Conservation (phyloP, 2,113 vertebrate species). For the Himantopus leucocephalus region DNA sequence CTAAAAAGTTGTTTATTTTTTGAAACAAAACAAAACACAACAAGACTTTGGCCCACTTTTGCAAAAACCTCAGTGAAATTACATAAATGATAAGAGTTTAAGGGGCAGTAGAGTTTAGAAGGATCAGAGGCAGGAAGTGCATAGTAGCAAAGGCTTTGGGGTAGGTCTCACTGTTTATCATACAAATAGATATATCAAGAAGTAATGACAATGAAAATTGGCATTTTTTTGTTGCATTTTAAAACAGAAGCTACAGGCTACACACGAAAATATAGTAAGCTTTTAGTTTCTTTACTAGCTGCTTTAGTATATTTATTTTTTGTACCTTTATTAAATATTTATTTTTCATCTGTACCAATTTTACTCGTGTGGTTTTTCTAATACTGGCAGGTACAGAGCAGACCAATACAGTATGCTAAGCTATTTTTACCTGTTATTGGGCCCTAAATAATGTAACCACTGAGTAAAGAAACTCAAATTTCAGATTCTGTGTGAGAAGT, state of each 20-base stretch:
- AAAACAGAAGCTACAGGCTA: neutral
- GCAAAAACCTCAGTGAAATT: neutral
- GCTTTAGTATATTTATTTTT: neutral
- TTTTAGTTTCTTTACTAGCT: neutral
- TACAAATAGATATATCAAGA: neutral
- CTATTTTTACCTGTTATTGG: neutral
- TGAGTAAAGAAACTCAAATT: neutral
- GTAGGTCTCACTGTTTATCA: neutral
- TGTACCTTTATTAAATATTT: neutral
- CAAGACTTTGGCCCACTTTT: neutral
- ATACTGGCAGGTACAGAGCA: neutral
- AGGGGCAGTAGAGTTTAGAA: neutral
- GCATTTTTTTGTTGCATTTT: neutral
- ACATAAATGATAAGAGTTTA: neutral
- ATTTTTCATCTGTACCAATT: neutral
- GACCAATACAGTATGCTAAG: rapidly evolving
- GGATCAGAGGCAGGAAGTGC: neutral
- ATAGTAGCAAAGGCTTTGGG: neutral
- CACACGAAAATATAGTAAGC: neutral
- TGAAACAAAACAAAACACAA: neutral
- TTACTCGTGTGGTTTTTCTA: neutral
- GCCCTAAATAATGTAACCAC: neutral
- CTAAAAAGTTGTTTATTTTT: neutral
- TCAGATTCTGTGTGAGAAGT: neutral
- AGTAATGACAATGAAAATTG: neutral